Percentiles rank a stretch among this genome's conserved stretches.
Evolutionary conservation across 2,797 vertebrate genomes (phyloP).

Genomic region (Pempheris klunzingeri): DNA sequence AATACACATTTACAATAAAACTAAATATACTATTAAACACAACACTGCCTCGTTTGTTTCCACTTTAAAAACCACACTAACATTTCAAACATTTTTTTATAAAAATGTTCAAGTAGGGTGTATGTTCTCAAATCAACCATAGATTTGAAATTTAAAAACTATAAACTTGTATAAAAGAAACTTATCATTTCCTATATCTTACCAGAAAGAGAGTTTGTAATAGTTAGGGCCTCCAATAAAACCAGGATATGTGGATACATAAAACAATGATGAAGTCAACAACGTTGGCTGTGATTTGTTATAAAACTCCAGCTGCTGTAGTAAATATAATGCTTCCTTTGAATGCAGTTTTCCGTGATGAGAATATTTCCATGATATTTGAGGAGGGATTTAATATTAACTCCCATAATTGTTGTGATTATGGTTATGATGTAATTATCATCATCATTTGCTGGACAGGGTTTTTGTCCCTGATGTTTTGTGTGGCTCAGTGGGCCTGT

Average conservation of each 20-base stretch:
- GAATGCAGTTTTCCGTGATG: not conserved
- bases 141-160: too few species aligned
- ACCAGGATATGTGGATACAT: not conserved
- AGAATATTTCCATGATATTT: slow-evolving; percentile 32
- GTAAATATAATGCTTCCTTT: slow-evolving; percentile 14
- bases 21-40: too few species aligned
- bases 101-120: too few species aligned
- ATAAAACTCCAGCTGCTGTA: slow-evolving; percentile 1
- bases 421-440: slow-evolving; percentile 54
- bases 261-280: not conserved
- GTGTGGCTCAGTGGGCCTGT: not conserved
- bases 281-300: not conserved
- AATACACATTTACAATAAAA: too few species aligned
- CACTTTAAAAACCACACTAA: too few species aligned
- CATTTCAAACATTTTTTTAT: too few species aligned
- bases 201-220: too few species aligned
- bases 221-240: too few species aligned
- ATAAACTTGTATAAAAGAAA: too few species aligned
- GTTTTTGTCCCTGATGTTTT: slow-evolving; percentile 22
- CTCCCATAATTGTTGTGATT: slow-evolving; percentile 60
- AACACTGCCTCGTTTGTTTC: too few species aligned
- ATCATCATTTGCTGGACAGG: slow-evolving; percentile 48
- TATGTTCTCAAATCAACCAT: too few species aligned
- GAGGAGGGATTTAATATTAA: slow-evolving; percentile 50
- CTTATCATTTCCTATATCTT: too few species aligned